phyloP scores from a whole-genome alignment of 2,797 vertebrate species.

The Rhabdomys pumilio region DNA sequence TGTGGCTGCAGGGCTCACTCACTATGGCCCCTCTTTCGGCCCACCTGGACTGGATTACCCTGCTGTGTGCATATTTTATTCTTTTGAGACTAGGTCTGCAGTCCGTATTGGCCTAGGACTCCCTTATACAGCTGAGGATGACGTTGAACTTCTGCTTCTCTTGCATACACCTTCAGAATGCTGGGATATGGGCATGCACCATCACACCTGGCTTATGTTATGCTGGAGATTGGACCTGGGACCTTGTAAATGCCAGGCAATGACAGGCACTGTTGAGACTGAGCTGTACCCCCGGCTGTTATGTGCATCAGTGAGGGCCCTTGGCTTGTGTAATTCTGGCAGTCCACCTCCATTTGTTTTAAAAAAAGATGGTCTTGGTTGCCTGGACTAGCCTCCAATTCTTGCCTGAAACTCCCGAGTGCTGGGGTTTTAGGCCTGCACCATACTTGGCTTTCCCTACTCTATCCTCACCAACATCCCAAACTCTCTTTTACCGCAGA shows the following conservation, averaged over 20 bases:
- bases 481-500: background rate
- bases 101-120: background rate
- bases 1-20: background rate
- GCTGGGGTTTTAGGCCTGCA: background rate
- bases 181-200: background rate
- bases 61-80: background rate
- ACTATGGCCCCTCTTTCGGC: background rate
- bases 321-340: background rate
- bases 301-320: background rate
- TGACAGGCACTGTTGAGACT: background rate
- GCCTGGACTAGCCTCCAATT: background rate
- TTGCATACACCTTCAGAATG: background rate
- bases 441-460: background rate
- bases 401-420: background rate
- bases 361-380: background rate
- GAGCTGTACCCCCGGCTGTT: background rate
- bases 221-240: background rate
- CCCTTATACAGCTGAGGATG: background rate
- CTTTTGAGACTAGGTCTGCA: background rate
- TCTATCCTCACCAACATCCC: background rate
- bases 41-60: background rate
- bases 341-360: background rate
- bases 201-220: background rate
- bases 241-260: background rate
- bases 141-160: background rate